Evolutionary conservation across 2,113 vertebrate genomes (phyloP), one percentile per base, ranked within the genome.

Genomic region (Balaeniceps rex): DNA sequence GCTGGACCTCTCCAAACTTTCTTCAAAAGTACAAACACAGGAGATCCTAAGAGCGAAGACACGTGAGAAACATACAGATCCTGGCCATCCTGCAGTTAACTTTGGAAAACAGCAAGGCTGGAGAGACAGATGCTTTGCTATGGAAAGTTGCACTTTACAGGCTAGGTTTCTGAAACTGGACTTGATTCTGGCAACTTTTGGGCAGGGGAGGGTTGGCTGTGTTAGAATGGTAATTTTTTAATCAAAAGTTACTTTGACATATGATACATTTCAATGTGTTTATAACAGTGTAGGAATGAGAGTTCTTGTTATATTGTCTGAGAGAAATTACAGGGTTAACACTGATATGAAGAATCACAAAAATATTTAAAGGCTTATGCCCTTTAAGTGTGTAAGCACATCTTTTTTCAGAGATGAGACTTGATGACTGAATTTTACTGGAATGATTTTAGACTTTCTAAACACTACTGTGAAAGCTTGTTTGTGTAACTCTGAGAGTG

Each of bases 81-180:
- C 14, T 26, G 51, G 6, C 34, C 5, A 2, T 29, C 29, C 33
- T 15, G 57, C n/a, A 18, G 23, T 15, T 44, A 25, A 2, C 29
- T 29, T 13, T 10, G 44, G 44, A 38, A 10, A 34, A 4, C 13
- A 15, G 24, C 14, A 14, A 42, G 21, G 76, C 26, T 71, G 57
- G 34, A 31, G 44, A 46, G 54, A 21, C 26, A 14, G 33, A 12
- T 2, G 17, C 34, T 64, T 70, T 0, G 2, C 18, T 23, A 0
- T 33, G 51, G 36, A 6, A 61, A 38, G 26, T 3, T 40, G 65
- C 22, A 11, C 38, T 60, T 44, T 6, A 44, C 54, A 47, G n/a
- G 33, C 17, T 21, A 28, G 40, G 34, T 23, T 88, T 83, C 74
- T 12, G 14, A 49, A 64, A 21, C 23, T 12, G 26, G 34, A 15